These are phyloP conservation scores for Turritopsis rubra DNA, from an alignment of 30 jellyfish, hydroid and myxozoan genomes.

Conservation along the genomic window DNA sequence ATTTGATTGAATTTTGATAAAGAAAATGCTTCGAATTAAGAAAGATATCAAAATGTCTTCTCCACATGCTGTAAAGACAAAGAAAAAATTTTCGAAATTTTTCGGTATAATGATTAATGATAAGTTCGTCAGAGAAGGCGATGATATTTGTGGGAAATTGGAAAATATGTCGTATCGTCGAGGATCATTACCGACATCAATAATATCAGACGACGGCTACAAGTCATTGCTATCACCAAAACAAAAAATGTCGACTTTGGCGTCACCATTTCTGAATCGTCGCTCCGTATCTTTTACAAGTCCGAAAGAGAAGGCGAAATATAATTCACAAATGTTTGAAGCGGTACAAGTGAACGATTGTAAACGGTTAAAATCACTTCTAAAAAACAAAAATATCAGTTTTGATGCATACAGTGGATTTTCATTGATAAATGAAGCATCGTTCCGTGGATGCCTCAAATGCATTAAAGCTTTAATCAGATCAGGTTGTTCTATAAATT, in stretches of 20 bases:
- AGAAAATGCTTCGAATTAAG: not conserved
- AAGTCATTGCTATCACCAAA: not conserved
- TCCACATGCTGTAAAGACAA: not conserved
- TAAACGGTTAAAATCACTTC: not conserved
- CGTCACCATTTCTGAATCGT: conserved; percentile 1
- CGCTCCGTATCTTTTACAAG: not conserved
- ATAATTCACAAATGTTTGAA: not conserved
- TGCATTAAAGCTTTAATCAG: not conserved
- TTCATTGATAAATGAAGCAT: not conserved
- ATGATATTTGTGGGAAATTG: not conserved
- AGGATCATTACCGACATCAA: not conserved
- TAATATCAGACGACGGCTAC: not conserved
- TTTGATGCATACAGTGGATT: not conserved
- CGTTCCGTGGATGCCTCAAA: not conserved
- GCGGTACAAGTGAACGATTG: not conserved
- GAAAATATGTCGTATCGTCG: not conserved
- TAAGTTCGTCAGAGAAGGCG: not conserved
- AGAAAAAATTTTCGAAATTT: not conserved
- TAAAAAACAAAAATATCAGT: not conserved
- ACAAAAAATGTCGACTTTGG: not conserved
- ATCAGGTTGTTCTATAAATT: not conserved
- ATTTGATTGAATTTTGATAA: not conserved
- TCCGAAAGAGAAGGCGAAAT: not conserved
- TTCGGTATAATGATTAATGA: not conserved
- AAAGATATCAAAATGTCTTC: not conserved